Base-by-base conservation (phyloP, 2,113 vertebrate genomes). In the Heliornis fulica region DNA sequence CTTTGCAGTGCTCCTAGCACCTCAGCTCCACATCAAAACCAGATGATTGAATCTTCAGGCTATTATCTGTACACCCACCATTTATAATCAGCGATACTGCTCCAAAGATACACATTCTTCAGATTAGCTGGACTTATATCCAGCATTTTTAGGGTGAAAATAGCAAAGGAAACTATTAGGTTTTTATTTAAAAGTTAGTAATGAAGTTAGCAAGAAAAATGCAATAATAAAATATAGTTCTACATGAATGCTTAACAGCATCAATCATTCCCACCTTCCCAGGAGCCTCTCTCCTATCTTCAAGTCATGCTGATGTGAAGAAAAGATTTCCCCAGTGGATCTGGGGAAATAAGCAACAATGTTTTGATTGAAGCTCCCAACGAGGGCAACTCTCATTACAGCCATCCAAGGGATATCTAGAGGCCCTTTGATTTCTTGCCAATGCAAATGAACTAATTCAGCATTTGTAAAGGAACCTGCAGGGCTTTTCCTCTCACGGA, bases 91-190 rank as follows among this genome's bases (percentile, higher is more conserved):
- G 29, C 57, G 25, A 21, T 72, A 60, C 13, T 13, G 38, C 9
- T 66, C 21, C 15, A 66, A 94, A 82, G 19, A 63, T 10, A 40
- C 14, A 57, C 1, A 54, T 75, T 78, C 15, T 43, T 86, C 36
- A 45, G 7, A 13, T 46, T 51, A 88, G 5, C 9, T 59, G 34
- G 5, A 66, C 19, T 63, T 6, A 46, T 34, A 82, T 71, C 6
- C 5, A 63, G 14, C 26, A n/a, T 15, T 50, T 70, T 78, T 75
- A 50, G 10, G 11, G 15, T 79, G 29, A 87, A 82, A 90, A 75
- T 11, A 40, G 1, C 3, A 69, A 77, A 92, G 48, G 0, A 50
- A 53, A 23, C 38, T 1, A 36, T n/a, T n/a, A 31, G 0, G 21
- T 22, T 46, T 76, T 91, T 46, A 32, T 63, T 87, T 61, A 19